Evolutionary conservation across 2,888 invertebrate genomes (phyloP).

Genomic region (Agriotes lineatus): DNA sequence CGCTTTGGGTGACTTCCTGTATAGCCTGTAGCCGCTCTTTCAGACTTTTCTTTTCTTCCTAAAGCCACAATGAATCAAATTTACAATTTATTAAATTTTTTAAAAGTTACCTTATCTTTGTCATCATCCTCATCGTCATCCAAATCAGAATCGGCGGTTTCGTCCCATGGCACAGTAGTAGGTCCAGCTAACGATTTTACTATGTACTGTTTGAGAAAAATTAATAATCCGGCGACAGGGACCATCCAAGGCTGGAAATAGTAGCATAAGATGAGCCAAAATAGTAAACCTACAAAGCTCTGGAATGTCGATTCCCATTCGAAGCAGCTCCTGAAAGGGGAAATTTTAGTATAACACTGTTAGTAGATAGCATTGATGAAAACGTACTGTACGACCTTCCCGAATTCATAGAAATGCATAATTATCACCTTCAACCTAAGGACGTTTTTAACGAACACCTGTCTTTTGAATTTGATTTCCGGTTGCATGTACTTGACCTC

Average conservation of each 20-base stretch:
- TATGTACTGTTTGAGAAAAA: slow-evolving; percentile 82
- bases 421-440: slow-evolving; percentile 91
- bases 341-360: no score
- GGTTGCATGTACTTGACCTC: slow-evolving; percentile 96
- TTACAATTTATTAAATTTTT: neutral
- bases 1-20: slow-evolving; percentile 96
- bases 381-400: slow-evolving; percentile 91
- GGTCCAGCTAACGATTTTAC: slow-evolving; percentile 68
- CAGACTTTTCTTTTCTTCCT: slow-evolving; percentile 96
- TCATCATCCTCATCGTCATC: slow-evolving; percentile 94
- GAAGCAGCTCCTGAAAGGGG: slow-evolving; percentile 90
- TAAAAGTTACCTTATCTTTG: slow-evolving; percentile 78
- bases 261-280: slow-evolving; percentile 91
- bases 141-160: slow-evolving; percentile 67
- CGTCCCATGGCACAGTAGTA: slow-evolving; percentile 63
- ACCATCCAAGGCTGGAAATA: slow-evolving; percentile 97
- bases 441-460: slow-evolving; percentile 93
- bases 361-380: no score
- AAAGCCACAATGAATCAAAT: slow-evolving; percentile 48
- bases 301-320: slow-evolving; percentile 95
- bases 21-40: slow-evolving; percentile 95
- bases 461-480: slow-evolving; percentile 95
- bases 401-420: slow-evolving; percentile 88
- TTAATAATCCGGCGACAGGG: slow-evolving; percentile 83
- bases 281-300: slow-evolving; percentile 84